phyloP scores from a whole-genome alignment of 2,797 vertebrate genomes.

The Poecilia velifera region DNA sequence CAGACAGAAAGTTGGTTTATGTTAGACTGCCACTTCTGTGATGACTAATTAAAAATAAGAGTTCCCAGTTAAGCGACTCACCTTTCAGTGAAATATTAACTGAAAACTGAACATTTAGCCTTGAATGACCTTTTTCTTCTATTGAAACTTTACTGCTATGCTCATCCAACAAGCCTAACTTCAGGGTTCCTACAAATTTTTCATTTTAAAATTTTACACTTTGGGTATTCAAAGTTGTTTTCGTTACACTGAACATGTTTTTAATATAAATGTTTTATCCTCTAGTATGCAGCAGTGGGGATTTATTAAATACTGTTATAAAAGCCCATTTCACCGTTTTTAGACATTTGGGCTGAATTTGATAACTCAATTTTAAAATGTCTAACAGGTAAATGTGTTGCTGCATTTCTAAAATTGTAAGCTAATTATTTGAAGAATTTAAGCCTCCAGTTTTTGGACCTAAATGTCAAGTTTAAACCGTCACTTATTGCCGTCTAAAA shows the following conservation, averaged over 20 bases:
- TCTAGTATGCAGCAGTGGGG: too few relatives aligned
- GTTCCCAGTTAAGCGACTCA: background rate
- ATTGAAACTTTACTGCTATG: background rate
- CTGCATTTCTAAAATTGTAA: background rate
- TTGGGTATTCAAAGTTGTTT: background rate
- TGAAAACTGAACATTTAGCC: background rate
- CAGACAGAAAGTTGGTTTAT: background rate
- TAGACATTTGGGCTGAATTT: background rate
- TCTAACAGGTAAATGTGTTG: background rate
- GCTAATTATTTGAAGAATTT: background rate
- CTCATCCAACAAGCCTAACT: background rate
- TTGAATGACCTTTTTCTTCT: background rate
- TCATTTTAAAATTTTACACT: background rate
- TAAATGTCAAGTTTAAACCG: background rate
- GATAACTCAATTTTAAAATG: background rate
- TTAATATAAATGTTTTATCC: too few relatives aligned
- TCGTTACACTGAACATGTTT: background rate
- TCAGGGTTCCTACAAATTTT: background rate
- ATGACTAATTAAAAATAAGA: background rate
- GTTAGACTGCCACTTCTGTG: background rate
- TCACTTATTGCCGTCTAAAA: background rate
- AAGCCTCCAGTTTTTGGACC: background rate
- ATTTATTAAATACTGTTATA: background rate
- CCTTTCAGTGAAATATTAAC: conserved; percentile 13
- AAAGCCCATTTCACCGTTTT: background rate